Conservation (phyloP, 2,113 vertebrate species). For the Colossoma macropomum region DNA sequence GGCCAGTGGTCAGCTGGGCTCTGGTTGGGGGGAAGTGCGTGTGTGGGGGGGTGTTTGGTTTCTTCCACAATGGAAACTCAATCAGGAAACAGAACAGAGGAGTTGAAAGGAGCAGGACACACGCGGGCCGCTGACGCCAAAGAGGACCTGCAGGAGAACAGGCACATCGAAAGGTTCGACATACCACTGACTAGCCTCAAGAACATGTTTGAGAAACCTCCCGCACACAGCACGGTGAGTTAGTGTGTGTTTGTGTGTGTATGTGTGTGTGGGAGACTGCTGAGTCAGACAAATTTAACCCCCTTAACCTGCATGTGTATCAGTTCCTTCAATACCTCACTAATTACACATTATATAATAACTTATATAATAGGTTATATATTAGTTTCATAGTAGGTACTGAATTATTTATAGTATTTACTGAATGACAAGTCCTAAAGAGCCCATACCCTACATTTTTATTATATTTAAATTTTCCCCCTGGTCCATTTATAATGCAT, state of each 20-base stretch:
- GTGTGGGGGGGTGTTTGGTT: conserved; percentile 65
- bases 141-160: conserved; percentile 72
- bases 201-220: conserved; percentile 80
- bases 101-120: conserved; percentile 57
- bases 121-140: conserved; percentile 64
- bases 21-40: not conserved
- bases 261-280: conserved; percentile 25
- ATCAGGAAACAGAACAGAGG: conserved; percentile 79
- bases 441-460: too few relatives aligned
- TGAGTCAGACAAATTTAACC: not conserved
- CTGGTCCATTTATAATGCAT: too few relatives aligned
- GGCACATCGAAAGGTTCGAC: conserved; percentile 76
- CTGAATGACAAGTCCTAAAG: too few relatives aligned
- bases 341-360: too few relatives aligned
- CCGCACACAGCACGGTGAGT: conserved; percentile 65
- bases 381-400: too few relatives aligned
- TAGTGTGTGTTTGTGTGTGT: conserved; percentile 15
- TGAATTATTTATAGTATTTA: too few relatives aligned
- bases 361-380: too few relatives aligned
- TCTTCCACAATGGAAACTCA: conserved; percentile 82
- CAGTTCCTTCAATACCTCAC: too few relatives aligned
- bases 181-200: conserved; percentile 77
- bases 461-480: too few relatives aligned
- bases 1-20: conserved; percentile 61
- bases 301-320: not conserved